Evolutionary conservation across 2,113 vertebrate genomes (phyloP).

Genomic region (Globicephala melas): DNA sequence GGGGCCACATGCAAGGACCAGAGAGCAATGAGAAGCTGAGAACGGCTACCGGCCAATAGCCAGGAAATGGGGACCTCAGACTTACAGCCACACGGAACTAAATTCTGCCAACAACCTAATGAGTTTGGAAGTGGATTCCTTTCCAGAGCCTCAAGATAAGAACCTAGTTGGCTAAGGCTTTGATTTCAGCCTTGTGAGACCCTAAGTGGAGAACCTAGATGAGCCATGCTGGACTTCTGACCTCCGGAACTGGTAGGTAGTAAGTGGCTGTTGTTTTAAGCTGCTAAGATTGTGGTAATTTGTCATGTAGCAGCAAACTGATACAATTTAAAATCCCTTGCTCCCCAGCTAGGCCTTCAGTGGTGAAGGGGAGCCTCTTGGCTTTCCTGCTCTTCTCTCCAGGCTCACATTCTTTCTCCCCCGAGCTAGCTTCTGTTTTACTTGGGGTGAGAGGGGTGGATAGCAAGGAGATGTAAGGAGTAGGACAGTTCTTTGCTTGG

Average conservation of each 20-base stretch:
- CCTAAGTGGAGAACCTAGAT: not conserved
- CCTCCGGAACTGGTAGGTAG: not conserved
- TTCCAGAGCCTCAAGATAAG: not conserved
- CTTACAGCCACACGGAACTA: not conserved
- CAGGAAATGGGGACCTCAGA: not conserved
- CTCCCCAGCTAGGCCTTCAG: not conserved
- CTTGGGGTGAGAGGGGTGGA: fast-evolving
- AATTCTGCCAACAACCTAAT: not conserved
- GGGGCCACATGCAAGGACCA: not conserved
- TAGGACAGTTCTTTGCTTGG: not conserved
- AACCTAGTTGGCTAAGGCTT: not conserved
- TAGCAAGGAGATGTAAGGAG: not conserved
- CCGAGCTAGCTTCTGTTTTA: not conserved
- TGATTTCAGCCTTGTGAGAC: not conserved
- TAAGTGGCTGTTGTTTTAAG: not conserved
- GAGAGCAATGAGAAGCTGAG: not conserved
- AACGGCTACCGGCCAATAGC: not conserved
- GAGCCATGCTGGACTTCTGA: not conserved
- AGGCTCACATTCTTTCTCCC: not conserved
- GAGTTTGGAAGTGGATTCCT: not conserved
- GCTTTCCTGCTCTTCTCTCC: not conserved
- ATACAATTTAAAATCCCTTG: not conserved
- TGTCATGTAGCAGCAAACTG: not conserved
- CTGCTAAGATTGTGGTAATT: not conserved
- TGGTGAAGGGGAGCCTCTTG: not conserved